A percentile compares a stretch with the other conserved stretches of the same genome.
Conservation (phyloP, 1,140 invertebrate species). For the Bombus sibiricus region DNA sequence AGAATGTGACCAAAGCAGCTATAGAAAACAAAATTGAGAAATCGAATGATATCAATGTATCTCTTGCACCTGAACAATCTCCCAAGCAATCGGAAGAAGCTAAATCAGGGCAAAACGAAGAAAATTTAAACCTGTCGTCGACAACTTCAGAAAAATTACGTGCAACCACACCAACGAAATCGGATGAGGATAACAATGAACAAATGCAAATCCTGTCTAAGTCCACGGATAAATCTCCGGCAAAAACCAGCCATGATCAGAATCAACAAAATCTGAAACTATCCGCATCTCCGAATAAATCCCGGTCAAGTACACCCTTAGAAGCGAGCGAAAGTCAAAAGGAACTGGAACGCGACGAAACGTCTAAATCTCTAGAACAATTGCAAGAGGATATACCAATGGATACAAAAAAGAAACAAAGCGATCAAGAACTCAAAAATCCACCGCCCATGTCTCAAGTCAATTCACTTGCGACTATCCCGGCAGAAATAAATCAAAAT, state of each 20-base stretch:
- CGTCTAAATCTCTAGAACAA: not conserved
- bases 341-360: not conserved
- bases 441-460: not conserved
- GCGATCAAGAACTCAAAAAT: not conserved
- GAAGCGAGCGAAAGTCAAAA: not conserved
- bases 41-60: not conserved
- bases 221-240: conserved; percentile 9
- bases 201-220: conserved; percentile 12
- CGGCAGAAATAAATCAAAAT: not conserved
- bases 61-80: not conserved
- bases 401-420: not conserved
- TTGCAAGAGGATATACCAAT: not conserved
- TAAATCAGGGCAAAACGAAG: not conserved
- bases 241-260: too few species aligned
- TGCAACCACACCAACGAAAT: not conserved
- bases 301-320: conserved; percentile 6
- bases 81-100: not conserved
- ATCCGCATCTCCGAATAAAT: conserved; percentile 10
- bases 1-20: not conserved
- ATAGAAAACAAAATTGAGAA: not conserved
- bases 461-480: not conserved
- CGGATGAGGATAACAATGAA: not conserved
- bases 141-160: not conserved
- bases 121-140: not conserved
- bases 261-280: not conserved